These are phyloP conservation scores for Cyanoderma ruficeps DNA, from an alignment of 2,113 vertebrate species.

Conservation along the genomic window DNA sequence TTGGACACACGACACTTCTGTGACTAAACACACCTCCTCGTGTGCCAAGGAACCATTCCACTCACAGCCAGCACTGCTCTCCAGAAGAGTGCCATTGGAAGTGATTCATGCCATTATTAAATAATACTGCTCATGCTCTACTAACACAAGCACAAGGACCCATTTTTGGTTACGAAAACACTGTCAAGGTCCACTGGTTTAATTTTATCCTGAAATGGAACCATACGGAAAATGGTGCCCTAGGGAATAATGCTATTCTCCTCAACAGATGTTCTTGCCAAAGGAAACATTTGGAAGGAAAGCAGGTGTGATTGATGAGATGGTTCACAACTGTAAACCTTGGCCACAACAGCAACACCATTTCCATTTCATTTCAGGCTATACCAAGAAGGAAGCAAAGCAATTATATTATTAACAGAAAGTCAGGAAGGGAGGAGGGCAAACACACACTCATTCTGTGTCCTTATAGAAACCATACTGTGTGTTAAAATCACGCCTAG, in stretches of 20 bases:
- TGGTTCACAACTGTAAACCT: not conserved
- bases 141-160: not conserved
- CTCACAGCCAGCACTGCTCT: not conserved
- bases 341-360: not conserved
- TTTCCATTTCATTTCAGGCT: not conserved
- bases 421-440: not conserved
- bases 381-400: not conserved
- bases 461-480: not conserved
- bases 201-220: not conserved
- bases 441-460: not conserved
- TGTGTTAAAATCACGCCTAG: not conserved
- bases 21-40: not conserved
- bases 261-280: constrained; percentile 36
- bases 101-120: not conserved
- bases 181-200: constrained; percentile 8
- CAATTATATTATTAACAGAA: not conserved
- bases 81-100: not conserved
- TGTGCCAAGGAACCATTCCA: not conserved
- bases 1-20: not conserved
- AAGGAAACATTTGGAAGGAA: not conserved
- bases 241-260: not conserved
- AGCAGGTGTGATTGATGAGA: constrained; percentile 31
- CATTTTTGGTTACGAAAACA: constrained; percentile 27
- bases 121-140: not conserved
- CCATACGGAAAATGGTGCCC: constrained; percentile 6